These are phyloP conservation scores for Patella ulyssiponensis DNA, from an alignment of 2,888 invertebrate species.

Conservation along the genomic window DNA sequence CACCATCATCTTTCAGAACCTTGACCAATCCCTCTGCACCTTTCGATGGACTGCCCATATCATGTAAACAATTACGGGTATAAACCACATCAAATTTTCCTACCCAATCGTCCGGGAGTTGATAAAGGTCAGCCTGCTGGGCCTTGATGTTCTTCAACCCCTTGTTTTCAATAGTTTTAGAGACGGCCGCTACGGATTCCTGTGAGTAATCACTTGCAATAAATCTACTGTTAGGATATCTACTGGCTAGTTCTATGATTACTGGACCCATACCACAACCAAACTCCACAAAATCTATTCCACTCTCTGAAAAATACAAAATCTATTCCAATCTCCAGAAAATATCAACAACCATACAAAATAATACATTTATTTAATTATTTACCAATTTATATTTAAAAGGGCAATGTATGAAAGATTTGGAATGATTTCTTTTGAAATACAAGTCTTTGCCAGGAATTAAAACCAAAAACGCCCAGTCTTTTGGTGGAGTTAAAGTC, in stretches of 20 bases:
- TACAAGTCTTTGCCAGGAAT: no score
- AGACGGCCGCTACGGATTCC: background rate
- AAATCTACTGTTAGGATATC: background rate
- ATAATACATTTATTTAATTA: no score
- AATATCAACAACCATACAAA: background rate
- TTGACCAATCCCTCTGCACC: background rate
- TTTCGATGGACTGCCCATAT: background rate
- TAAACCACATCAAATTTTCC: background rate
- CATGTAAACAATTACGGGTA: background rate
- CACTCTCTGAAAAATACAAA: background rate
- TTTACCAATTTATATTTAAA: no score
- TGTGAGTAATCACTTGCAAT: background rate
- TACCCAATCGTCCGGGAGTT: background rate
- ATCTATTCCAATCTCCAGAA: background rate
- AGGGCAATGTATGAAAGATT: no score
- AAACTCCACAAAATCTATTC: background rate
- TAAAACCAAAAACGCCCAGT: no score
- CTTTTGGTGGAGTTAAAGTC: no score
- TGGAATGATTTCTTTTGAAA: no score
- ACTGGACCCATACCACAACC: background rate
- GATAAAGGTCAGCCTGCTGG: background rate
- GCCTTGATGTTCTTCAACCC: background rate
- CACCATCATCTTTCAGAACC: background rate
- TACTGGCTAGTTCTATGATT: background rate
- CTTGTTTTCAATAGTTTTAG: background rate